phyloP scores from a whole-genome alignment of 2,888 invertebrate genomes.

The Eilema caniola region DNA sequence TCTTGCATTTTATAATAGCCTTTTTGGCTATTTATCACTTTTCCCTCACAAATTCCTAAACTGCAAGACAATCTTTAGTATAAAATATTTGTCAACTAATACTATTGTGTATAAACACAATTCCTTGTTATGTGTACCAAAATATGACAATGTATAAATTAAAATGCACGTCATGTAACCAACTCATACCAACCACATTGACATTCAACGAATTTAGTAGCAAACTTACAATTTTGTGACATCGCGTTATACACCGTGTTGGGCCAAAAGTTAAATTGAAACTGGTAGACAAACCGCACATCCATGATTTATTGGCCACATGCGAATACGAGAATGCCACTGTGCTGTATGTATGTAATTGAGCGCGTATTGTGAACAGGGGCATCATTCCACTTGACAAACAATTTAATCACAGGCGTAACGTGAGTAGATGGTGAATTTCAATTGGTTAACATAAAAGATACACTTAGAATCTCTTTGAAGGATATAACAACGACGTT shows the following conservation, averaged over 20 bases:
- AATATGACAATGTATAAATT: not conserved
- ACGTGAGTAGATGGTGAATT: too few species aligned
- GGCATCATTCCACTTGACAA: too few species aligned
- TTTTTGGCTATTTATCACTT: too few species aligned
- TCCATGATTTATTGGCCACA: constrained; percentile 80
- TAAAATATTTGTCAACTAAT: not conserved
- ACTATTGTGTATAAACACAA: too few species aligned
- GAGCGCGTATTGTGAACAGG: constrained; percentile 42
- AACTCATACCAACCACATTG: constrained; percentile 36
- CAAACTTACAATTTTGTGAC: constrained; percentile 60
- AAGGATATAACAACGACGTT: too few species aligned
- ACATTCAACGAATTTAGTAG: constrained; percentile 51
- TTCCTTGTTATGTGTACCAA: not conserved
- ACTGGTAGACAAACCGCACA: constrained; percentile 80
- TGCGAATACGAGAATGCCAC: constrained; percentile 66
- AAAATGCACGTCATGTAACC: constrained; percentile 10
- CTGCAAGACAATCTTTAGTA: not conserved
- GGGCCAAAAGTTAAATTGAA: constrained; percentile 83
- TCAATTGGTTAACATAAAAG: too few species aligned
- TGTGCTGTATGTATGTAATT: constrained; percentile 55
- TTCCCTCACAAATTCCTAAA: not conserved
- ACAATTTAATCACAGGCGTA: too few species aligned
- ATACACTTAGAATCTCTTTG: too few species aligned
- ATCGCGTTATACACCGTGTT: constrained; percentile 60
- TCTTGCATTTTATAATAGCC: too few species aligned